Evolutionary conservation across 1,140 invertebrate genomes (phyloP).

Genomic region (Zaprionus ornatus): DNA sequence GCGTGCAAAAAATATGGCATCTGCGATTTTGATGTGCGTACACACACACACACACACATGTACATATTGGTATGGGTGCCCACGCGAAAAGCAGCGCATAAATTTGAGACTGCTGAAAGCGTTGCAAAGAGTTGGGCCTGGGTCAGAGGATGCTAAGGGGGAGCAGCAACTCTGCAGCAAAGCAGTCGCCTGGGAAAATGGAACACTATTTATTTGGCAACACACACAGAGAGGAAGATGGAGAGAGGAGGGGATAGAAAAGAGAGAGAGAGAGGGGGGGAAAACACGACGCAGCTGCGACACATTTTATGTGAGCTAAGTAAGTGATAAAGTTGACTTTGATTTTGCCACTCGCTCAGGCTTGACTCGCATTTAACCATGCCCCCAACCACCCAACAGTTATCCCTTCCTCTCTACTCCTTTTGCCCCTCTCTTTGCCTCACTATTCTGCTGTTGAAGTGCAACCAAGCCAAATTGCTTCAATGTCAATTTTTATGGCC

Average conservation of each 20-base stretch:
- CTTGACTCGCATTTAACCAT: conserved; percentile 31
- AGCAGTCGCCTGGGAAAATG: conserved; percentile 48
- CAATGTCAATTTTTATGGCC: conserved; percentile 71
- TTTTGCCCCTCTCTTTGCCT: background rate
- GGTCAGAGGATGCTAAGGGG: too few relatives aligned
- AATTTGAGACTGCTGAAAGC: conserved; percentile 61
- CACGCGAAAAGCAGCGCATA: conserved; percentile 64
- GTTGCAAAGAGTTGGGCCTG: background rate
- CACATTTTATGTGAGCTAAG: conserved; percentile 60
- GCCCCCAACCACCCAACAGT: background rate
- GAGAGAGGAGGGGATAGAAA: background rate
- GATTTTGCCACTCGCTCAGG: conserved; percentile 62
- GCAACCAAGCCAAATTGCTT: conserved; percentile 61
- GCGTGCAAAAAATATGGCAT: conserved; percentile 67
- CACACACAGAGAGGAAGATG: background rate
- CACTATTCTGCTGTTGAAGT: conserved; percentile 19
- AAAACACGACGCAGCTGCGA: conserved; percentile 25
- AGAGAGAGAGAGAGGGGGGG: background rate
- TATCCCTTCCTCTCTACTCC: background rate
- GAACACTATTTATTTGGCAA: conserved; percentile 70
- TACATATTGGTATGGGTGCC: conserved; percentile 17
- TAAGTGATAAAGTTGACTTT: conserved; percentile 77
- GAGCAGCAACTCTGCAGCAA: conserved; percentile 62
- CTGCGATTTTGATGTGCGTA: conserved; percentile 65
- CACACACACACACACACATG: conserved; percentile 19